Evolutionary conservation across 2,797 vertebrate genomes (phyloP).

Genomic region (Lagocephalus sceleratus): DNA sequence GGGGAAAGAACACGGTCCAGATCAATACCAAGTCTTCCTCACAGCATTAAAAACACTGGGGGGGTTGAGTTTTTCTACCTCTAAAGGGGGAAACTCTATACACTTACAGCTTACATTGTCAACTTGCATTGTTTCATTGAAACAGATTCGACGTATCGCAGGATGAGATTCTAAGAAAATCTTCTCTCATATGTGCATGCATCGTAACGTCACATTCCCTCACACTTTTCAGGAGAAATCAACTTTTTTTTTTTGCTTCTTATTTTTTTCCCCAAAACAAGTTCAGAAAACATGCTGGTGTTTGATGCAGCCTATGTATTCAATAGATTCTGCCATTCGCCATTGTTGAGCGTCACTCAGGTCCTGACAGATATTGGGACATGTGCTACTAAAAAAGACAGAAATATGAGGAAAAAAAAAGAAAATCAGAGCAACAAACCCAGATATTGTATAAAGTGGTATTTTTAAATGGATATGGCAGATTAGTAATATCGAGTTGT

Average conservation of each 20-base stretch:
- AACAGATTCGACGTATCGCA: constrained; percentile 65
- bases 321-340: constrained; percentile 98
- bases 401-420: constrained; percentile 44
- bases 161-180: constrained; percentile 52
- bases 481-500: not conserved
- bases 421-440: constrained; percentile 22
- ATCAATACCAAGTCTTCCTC: constrained; percentile 64
- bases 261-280: too few species aligned
- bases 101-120: constrained; percentile 94
- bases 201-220: constrained; percentile 47
- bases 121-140: constrained; percentile 92
- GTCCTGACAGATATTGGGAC: constrained; percentile 68
- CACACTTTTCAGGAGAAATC: constrained; percentile 28
- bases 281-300: constrained; percentile 39
- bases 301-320: constrained; percentile 60
- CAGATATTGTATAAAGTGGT: constrained; percentile 11
- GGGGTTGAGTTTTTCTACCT: constrained; percentile 56
- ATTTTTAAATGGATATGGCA: not conserved
- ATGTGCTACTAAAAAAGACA: constrained; percentile 70
- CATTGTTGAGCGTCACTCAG: constrained; percentile 68
- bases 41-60: constrained; percentile 65
- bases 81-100: constrained; percentile 81
- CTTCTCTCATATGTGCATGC: constrained; percentile 65
- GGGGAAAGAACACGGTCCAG: constrained; percentile 90
- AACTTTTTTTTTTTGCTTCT: constrained; percentile 7